These are phyloP conservation scores for Lacerta viridis DNA, from an alignment of 2,797 vertebrate genomes.

Conservation along the genomic window DNA sequence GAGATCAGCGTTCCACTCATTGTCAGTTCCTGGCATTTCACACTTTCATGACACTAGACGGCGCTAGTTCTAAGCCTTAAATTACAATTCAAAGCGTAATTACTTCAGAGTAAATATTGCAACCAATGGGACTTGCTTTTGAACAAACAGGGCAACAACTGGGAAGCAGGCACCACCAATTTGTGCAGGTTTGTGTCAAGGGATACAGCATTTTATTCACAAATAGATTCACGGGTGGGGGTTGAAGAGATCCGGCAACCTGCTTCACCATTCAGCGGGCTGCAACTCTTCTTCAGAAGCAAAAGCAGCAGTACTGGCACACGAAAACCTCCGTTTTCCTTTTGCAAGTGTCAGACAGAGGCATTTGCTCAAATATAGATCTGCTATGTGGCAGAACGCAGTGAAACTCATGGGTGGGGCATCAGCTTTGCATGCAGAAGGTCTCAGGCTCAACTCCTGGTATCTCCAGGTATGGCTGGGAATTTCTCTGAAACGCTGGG, in stretches of 20 bases:
- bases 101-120: background rate
- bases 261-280: background rate
- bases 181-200: background rate
- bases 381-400: no score
- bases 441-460: no score
- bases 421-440: no score
- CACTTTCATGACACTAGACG: conserved; percentile 14
- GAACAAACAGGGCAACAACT: background rate
- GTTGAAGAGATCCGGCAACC: background rate
- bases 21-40: background rate
- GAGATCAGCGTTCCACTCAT: background rate
- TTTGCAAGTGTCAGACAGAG: background rate
- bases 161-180: no score
- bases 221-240: background rate
- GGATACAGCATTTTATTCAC: background rate
- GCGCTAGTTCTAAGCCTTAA: conserved; percentile 17
- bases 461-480: no score
- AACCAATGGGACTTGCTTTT: background rate
- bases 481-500: no score
- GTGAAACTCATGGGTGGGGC: no score
- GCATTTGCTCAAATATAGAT: background rate
- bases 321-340: background rate
- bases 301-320: background rate
- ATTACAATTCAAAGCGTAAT: background rate
- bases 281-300: background rate